Base-by-base conservation (phyloP, 2,113 vertebrate species). In the Atractosteus spatula region DNA sequence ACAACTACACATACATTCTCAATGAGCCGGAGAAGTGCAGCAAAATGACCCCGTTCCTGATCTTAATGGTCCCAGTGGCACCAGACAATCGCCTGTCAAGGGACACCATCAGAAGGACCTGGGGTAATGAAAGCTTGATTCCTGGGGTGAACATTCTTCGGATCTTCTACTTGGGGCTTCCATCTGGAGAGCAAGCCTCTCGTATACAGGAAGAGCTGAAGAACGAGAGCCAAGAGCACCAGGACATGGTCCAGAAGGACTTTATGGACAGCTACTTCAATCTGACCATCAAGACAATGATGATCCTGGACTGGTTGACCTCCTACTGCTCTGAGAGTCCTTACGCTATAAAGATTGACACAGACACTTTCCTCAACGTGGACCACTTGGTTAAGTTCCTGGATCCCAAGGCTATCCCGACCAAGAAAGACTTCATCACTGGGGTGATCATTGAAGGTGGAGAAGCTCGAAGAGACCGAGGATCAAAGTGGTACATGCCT, bases 301-400 rank as follows among this genome's bases (percentile, higher is more conserved):
- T 95, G 94, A 94, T 94, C 1, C 77, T 96, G 84, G 83, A 89
- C 72, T 95, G 94, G 95, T 67, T 94, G n/a, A 75, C 73, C 0
- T 78, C 41, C 3, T 71, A 84, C 78, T 96, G 95, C 65, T 83
- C 87, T 3, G 3, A 62, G 0, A 84, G 90, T 67, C 62, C 11
- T 6, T 96, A 93, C 55, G 88, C 83, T 67, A 73, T 95, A 85
- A 92, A 94, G 72, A 89, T 91, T 11, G 95, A 95, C 47, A 7
- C 75, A 0, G 93, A 94, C 68, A 78, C 89, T 67, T 96, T 96
- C 62, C 87, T 93, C 14, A 95, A 93, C 6, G 54, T 92, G 8
- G 78, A 54, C 17, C 79, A 85, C 79, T 79, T 92, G 41, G 8
- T 74, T 0, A 0, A 10, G 0, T 7, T 85, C 3, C 79, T 92